These are phyloP conservation scores for Manis crassicaudata DNA, from an alignment of 2,797 vertebrate species.

Conservation along the genomic window DNA sequence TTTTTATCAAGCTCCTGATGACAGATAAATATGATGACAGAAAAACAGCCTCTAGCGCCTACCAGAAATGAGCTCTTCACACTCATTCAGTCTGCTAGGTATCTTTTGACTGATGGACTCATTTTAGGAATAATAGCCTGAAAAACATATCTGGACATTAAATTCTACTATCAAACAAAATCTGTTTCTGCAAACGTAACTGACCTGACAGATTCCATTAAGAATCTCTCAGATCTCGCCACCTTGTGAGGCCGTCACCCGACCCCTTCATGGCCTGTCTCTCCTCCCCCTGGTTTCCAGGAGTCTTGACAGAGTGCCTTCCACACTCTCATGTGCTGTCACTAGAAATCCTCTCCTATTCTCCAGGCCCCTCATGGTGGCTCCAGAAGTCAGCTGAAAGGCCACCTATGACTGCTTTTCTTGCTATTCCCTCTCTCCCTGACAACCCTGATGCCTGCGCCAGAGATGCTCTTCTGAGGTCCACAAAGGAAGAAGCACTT, in stretches of 20 bases:
- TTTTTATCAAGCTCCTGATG: not conserved
- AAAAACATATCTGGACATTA: not conserved
- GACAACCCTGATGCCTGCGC: not conserved
- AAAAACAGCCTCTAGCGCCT: not conserved
- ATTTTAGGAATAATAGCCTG: not conserved
- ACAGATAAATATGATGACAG: not conserved
- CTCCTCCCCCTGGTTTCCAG: not conserved
- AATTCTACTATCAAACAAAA: not conserved
- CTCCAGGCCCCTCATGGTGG: not conserved
- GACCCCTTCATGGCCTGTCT: not conserved
- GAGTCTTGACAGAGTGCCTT: not conserved
- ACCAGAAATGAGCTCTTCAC: not conserved
- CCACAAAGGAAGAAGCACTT: not conserved
- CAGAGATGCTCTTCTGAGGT: not conserved
- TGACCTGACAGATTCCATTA: not conserved
- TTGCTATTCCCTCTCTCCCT: no score
- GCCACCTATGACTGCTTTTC: not conserved
- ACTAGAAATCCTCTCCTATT: not conserved
- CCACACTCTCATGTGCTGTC: not conserved
- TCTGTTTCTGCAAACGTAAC: not conserved
- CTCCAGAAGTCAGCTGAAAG: not conserved
- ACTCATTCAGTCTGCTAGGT: not conserved
- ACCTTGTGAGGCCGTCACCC: not conserved
- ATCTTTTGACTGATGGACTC: not conserved
- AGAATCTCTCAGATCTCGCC: not conserved